Conservation (phyloP, 2,113 vertebrate genomes). For the Pangasianodon gigas region DNA sequence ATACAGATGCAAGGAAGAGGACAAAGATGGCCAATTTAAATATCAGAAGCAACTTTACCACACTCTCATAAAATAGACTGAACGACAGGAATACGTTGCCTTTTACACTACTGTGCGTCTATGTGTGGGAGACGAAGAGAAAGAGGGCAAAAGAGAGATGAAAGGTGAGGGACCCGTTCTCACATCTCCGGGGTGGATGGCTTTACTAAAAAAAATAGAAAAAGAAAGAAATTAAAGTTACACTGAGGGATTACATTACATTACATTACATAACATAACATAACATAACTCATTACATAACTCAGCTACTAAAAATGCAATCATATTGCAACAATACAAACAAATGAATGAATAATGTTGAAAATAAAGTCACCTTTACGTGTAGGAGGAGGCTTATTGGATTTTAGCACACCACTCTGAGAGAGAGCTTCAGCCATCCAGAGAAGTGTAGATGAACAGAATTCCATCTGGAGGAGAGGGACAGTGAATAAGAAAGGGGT, state of each 20-base stretch:
- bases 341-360: neutral
- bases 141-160: neutral
- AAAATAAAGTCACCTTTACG: slow-evolving; percentile 59
- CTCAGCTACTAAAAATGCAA: neutral
- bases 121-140: neutral
- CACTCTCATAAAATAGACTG: neutral
- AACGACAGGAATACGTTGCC: neutral
- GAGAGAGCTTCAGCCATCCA: slow-evolving; percentile 82
- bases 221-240: neutral
- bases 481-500: neutral
- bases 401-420: slow-evolving; percentile 70
- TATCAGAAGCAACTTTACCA: neutral
- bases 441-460: slow-evolving; percentile 76
- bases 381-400: slow-evolving; percentile 67
- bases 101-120: neutral
- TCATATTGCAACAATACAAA: neutral
- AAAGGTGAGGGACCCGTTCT: neutral
- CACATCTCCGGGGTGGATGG: slow-evolving; percentile 1
- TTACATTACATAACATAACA: too few relatives aligned
- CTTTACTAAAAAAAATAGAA: slow-evolving; percentile 13
- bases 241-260: neutral
- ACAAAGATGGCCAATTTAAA: neutral
- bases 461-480: slow-evolving; percentile 74
- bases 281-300: neutral
- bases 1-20: neutral